Base-by-base conservation (phyloP, 2,113 vertebrate species). In the Leptocoma aspasia region DNA sequence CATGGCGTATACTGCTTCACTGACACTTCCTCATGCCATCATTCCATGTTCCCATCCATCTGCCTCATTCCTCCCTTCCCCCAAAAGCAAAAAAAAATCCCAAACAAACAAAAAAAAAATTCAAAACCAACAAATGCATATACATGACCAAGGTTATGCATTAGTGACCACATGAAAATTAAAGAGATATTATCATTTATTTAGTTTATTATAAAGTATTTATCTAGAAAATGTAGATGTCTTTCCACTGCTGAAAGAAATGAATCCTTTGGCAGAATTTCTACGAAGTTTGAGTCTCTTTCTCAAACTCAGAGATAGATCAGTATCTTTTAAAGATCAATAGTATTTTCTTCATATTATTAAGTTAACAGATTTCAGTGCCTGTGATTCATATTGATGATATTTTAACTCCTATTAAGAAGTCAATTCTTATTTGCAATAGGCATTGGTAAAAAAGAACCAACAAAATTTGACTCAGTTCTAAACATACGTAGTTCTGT, bases 341-440 rank as follows among this genome's bases (percentile, higher is more conserved):
- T 93, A 87, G 35, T 82, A 87, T 94, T 95, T 96, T 97, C 59
- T 84, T 95, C 63, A 75, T 94, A 84, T 97, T 97, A 96, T 92
- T 95, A 96, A 96, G 59, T 93, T 95, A 96, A 96, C 94, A 96
- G 86, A 31, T 95, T 97, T 97, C 83, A 59, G 53, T 76, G 89
- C 60, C 82, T 94, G 52, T 97, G 93, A 96, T 96, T 97, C 91
- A 96, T 90, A 39, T 75, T 42, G 89, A 95, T 97, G 96, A 90
- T 97, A 96, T 97, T 97, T 97, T 96, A 96, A 95, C 97, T 96
- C 82, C 70, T 89, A 85, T 96, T 97, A 96, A 97, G 70, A 94
- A 97, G 41, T 79, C 42, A 95, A 90, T 94, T 97, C 81, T 96
- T 80, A 86, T 89, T 94, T 89, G 61, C 81, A 95, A 75, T 92